A percentile compares a stretch with the other conserved stretches of the same genome.
Evolutionary conservation across 2,888 invertebrate species (phyloP).

Genomic region (Campopleginae sp.): DNA sequence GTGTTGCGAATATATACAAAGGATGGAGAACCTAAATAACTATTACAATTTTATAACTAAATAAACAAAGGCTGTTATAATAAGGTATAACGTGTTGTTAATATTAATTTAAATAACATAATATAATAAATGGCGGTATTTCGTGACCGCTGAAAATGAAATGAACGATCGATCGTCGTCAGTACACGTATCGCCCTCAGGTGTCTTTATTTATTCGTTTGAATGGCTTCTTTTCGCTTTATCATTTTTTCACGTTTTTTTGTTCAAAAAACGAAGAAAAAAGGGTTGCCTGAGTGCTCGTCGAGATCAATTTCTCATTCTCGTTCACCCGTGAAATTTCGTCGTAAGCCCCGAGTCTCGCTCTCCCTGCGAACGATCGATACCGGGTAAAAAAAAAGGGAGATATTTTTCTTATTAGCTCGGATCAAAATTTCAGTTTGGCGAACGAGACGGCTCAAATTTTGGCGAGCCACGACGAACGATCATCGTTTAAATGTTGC

Average conservation of each 20-base stretch:
- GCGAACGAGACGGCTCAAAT: slow-evolving; percentile 22
- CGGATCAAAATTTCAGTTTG: slow-evolving; percentile 22
- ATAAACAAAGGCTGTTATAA: slow-evolving; percentile 83
- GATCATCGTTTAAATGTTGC: slow-evolving; percentile 53
- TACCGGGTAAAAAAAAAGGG: slow-evolving; percentile 34
- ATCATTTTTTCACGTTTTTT: slow-evolving; percentile 11
- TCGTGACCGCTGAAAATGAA: slow-evolving; percentile 61
- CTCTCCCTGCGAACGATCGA: slow-evolving; percentile 41
- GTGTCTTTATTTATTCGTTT: slow-evolving; percentile 9
- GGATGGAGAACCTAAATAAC: slow-evolving; percentile 82
- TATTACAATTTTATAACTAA: slow-evolving; percentile 82
- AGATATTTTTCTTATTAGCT: slow-evolving; percentile 31
- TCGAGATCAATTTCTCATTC: slow-evolving; percentile 56
- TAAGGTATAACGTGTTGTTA: slow-evolving; percentile 81
- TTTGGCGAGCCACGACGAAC: slow-evolving; percentile 51
- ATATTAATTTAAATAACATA: slow-evolving; percentile 83
- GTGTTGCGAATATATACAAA: slow-evolving; percentile 84
- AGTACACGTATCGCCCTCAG: slow-evolving; percentile 38
- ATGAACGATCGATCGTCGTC: slow-evolving; percentile 64
- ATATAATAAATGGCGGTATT: slow-evolving; percentile 71
- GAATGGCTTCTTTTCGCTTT: not conserved
- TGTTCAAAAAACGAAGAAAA: not conserved
- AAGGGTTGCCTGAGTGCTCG: slow-evolving; percentile 45
- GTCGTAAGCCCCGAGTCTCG: slow-evolving; percentile 40
- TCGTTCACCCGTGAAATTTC: slow-evolving; percentile 52